Evolutionary conservation across 2,113 vertebrate species (phyloP).

Genomic region (Stercorarius parasiticus): DNA sequence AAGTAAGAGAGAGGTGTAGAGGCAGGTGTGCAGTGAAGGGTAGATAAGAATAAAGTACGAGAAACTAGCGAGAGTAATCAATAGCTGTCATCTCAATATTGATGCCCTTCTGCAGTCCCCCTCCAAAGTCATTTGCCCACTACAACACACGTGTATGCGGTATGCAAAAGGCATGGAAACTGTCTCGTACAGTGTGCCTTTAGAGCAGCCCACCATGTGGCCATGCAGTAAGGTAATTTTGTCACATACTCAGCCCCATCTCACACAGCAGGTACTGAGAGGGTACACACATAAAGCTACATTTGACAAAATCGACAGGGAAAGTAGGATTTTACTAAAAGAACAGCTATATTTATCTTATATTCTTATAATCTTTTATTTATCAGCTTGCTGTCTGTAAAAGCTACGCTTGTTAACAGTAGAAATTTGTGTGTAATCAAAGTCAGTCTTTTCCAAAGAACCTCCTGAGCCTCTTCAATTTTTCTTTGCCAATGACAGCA

Average conservation of each 20-base stretch:
- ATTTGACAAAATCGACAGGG: not conserved
- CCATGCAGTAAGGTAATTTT: not conserved
- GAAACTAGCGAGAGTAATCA: not conserved
- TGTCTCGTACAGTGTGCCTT: not conserved
- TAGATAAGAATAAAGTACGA: not conserved
- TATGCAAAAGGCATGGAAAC: not conserved
- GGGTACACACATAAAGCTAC: fast-evolving
- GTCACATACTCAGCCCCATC: not conserved
- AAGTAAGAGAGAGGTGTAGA: not conserved
- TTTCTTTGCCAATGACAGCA: not conserved
- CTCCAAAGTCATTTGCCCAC: not conserved
- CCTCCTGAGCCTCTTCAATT: not conserved
- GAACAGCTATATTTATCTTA: not conserved
- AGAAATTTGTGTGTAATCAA: not conserved
- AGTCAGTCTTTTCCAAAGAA: not conserved
- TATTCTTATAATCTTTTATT: not conserved
- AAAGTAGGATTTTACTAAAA: not conserved
- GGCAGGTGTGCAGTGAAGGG: not conserved
- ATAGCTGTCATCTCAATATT: not conserved
- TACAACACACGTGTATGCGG: fast-evolving
- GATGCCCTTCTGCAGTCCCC: not conserved
- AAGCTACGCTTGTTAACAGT: not conserved
- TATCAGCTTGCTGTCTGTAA: not conserved
- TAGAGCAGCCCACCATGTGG: not conserved
- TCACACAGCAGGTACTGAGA: not conserved